These are phyloP conservation scores for Phyllostomus hastatus DNA, from an alignment of 2,113 vertebrate genomes.

Conservation along the genomic window DNA sequence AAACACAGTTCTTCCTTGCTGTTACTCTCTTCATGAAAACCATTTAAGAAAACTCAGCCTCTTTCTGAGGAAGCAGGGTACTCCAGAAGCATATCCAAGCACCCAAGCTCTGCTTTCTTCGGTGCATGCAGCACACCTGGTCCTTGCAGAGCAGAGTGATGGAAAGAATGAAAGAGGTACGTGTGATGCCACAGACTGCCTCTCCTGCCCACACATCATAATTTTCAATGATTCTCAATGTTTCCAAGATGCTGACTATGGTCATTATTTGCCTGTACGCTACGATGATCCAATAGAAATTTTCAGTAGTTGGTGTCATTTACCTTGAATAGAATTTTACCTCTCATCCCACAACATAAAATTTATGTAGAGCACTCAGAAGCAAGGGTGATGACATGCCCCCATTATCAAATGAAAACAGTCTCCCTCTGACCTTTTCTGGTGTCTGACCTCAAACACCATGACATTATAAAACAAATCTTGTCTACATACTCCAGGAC, in stretches of 20 bases:
- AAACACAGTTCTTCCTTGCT: not conserved
- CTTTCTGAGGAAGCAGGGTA: not conserved
- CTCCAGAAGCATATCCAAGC: not conserved
- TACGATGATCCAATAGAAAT: not conserved
- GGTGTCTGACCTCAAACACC: not conserved
- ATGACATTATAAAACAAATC: not conserved
- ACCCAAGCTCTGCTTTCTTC: not conserved
- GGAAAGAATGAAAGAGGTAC: not conserved
- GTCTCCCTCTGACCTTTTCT: not conserved
- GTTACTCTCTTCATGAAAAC: not conserved
- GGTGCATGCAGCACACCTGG: fast-evolving
- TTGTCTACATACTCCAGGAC: not conserved
- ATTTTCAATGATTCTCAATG: not conserved
- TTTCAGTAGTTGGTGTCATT: not conserved
- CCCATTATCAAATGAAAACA: not conserved
- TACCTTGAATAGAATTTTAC: not conserved
- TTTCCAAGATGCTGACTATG: not conserved
- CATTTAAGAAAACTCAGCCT: not conserved
- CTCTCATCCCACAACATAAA: not conserved
- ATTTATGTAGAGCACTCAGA: not conserved
- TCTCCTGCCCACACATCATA: not conserved
- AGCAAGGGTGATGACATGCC: not conserved
- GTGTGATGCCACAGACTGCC: fast-evolving
- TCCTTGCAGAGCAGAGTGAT: not conserved
- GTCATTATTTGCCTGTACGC: not conserved